phyloP scores from a whole-genome alignment of 2,113 vertebrate species.

The Struthio camelus region DNA sequence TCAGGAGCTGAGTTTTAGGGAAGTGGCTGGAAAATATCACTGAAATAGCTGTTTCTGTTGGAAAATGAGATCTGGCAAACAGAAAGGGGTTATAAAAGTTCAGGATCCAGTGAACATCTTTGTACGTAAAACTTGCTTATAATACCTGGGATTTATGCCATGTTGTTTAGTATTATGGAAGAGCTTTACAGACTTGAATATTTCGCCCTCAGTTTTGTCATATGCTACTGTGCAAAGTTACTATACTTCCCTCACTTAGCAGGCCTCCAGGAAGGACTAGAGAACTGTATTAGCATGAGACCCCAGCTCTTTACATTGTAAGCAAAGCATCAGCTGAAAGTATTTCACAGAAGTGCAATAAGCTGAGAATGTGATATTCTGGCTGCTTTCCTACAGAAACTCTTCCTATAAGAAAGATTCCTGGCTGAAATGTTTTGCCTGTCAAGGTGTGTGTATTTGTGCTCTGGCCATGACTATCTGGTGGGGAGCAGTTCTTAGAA shows the following conservation, averaged over 20 bases:
- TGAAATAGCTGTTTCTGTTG: not conserved
- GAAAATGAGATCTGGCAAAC: not conserved
- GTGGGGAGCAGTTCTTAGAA: not conserved
- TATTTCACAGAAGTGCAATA: not conserved
- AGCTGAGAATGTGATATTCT: not conserved
- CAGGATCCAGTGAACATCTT: not conserved
- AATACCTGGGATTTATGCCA: rapidly evolving
- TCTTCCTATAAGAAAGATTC: not conserved
- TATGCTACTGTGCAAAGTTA: not conserved
- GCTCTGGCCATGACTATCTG: not conserved
- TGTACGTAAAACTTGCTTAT: not conserved
- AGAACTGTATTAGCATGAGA: not conserved
- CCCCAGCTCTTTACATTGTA: not conserved
- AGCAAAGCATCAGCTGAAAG: not conserved
- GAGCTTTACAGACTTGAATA: not conserved
- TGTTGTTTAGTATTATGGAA: not conserved
- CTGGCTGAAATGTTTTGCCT: not conserved
- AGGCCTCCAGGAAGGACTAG: not conserved
- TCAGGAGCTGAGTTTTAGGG: not conserved
- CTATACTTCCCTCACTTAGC: not conserved
- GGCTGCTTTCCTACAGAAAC: not conserved
- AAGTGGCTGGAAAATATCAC: not conserved
- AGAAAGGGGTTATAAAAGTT: not conserved
- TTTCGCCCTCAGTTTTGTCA: not conserved
- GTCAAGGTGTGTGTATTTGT: not conserved